phyloP scores from a whole-genome alignment of 1,140 invertebrate genomes.

The Drosophila oshimai region DNA sequence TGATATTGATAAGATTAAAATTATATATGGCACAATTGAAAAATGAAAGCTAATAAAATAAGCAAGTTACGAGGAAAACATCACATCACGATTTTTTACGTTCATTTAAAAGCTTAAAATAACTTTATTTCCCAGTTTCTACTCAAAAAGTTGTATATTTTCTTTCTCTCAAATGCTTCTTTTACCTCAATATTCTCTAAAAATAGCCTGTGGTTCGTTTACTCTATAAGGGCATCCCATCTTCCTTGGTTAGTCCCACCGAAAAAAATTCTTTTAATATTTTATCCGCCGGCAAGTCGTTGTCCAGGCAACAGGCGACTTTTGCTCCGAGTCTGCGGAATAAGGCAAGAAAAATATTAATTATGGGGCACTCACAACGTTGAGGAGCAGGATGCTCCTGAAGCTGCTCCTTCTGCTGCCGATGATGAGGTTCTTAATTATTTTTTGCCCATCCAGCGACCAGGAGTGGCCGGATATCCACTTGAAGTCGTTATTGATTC shows the following conservation, averaged over 20 bases:
- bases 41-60: too few species aligned
- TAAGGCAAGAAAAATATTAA: conserved; percentile 57
- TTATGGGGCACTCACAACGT: conserved; percentile 59
- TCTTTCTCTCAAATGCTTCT: too few species aligned
- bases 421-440: conserved; percentile 48
- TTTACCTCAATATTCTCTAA: too few species aligned
- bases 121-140: too few species aligned
- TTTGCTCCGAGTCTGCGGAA: conserved; percentile 14
- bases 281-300: conserved; percentile 36
- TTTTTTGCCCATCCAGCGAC: conserved; percentile 28
- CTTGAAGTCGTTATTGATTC: conserved; percentile 42
- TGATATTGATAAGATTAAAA: too few species aligned
- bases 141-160: too few species aligned
- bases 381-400: conserved; percentile 19
- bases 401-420: conserved; percentile 3
- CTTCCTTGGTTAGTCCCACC: not conserved
- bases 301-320: conserved; percentile 50
- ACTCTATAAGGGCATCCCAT: not conserved
- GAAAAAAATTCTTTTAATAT: conserved; percentile 18
- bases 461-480: conserved; percentile 17
- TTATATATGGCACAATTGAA: too few species aligned
- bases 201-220: not conserved
- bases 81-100: too few species aligned
- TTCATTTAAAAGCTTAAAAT: too few species aligned
- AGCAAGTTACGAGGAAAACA: too few species aligned